These are phyloP conservation scores for Anableps anableps DNA, from an alignment of 2,797 vertebrate genomes.

Conservation along the genomic window DNA sequence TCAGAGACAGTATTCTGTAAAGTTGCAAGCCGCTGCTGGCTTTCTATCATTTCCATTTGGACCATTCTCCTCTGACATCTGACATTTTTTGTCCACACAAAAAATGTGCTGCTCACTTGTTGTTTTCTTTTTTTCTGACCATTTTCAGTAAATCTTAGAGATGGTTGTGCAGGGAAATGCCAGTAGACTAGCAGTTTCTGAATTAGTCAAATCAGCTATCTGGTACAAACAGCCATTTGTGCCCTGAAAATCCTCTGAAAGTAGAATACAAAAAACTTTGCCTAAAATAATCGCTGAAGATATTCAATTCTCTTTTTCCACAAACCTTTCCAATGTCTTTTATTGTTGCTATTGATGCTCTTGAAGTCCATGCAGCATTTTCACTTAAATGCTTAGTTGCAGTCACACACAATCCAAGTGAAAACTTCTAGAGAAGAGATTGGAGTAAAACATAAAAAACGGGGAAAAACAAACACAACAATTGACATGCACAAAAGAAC, in stretches of 20 bases:
- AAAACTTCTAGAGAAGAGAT: not conserved
- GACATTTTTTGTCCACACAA: not conserved
- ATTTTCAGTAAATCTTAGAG: not conserved
- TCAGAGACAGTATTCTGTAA: not conserved
- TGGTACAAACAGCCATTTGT: not conserved
- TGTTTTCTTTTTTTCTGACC: not conserved
- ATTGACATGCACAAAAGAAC: not conserved
- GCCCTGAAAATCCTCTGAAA: not conserved
- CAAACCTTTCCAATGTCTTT: not conserved
- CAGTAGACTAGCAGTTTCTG: not conserved
- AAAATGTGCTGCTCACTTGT: not conserved
- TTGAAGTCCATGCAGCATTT: not conserved
- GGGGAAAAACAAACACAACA: not conserved
- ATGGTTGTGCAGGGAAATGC: not conserved
- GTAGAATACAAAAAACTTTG: not conserved
- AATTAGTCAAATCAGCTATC: not conserved
- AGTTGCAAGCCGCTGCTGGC: not conserved
- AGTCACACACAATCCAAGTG: not conserved
- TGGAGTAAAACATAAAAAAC: not conserved
- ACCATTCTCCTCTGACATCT: not conserved
- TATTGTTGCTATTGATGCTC: not conserved
- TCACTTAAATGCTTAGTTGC: not conserved
- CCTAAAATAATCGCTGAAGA: not conserved
- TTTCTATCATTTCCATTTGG: not conserved
- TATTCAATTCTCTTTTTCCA: not conserved